These are phyloP conservation scores for Neolamprologus devosi DNA, from an alignment of 2,113 vertebrate genomes.

Conservation along the genomic window DNA sequence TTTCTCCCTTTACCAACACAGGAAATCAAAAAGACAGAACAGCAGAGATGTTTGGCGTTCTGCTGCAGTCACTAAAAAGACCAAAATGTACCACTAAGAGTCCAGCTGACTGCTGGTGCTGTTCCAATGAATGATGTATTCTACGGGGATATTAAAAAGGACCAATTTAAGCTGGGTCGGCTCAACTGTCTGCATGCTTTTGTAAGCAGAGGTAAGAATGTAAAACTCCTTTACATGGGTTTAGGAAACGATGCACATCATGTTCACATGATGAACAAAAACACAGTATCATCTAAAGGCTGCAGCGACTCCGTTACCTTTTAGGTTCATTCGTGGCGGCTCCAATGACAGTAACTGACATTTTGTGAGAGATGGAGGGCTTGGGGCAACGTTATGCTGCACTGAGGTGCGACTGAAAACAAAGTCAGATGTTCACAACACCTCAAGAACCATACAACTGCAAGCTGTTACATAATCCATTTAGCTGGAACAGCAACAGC, in stretches of 20 bases:
- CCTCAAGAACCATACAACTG: background rate
- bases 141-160: background rate
- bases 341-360: background rate
- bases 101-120: background rate
- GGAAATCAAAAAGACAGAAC: background rate
- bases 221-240: background rate
- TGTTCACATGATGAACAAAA: background rate
- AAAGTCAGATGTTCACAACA: background rate
- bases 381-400: background rate
- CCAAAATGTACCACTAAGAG: background rate
- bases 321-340: background rate
- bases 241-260: background rate
- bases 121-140: background rate
- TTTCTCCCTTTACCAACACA: background rate
- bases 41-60: background rate
- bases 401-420: background rate
- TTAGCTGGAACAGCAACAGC: background rate
- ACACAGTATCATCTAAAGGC: background rate
- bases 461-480: background rate
- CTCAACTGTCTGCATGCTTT: background rate
- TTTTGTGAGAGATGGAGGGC: fast-evolving
- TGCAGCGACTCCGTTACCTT: fast-evolving
- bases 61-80: background rate
- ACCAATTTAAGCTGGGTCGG: background rate
- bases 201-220: background rate